A percentile compares a stretch with the other conserved stretches of the same genome.
Evolutionary conservation across 2,888 invertebrate genomes (phyloP).

Genomic region (Miltochrista miniata): DNA sequence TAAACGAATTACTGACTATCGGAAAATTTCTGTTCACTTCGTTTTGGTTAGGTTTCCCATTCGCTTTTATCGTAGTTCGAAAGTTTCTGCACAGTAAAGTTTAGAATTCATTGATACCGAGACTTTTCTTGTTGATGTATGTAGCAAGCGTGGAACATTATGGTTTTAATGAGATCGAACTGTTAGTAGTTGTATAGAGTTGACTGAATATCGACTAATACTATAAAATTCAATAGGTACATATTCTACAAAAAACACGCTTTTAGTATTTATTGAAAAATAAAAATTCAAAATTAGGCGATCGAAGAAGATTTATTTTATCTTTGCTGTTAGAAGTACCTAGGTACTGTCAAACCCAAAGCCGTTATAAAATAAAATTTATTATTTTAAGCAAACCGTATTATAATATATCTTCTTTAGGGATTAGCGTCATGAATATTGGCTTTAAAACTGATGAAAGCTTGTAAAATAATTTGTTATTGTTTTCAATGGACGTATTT

Average conservation of each 20-base stretch:
- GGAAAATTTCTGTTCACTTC: slow-evolving; percentile 6
- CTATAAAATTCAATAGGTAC: no score
- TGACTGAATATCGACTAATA: slow-evolving; percentile 6
- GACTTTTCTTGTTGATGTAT: slow-evolving; percentile 11
- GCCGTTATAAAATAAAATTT: slow-evolving; percentile 61
- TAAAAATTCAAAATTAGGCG: no score
- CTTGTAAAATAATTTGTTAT: slow-evolving; percentile 35
- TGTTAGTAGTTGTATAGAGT: slow-evolving; percentile 46
- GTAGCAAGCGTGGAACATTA: no score
- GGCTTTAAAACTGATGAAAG: slow-evolving; percentile 31
- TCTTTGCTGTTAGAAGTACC: slow-evolving; percentile 50
- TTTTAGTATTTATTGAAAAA: no score
- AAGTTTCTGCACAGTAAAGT: neutral
- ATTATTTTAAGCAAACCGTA: slow-evolving; percentile 62
- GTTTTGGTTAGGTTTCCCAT: neutral
- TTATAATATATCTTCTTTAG: slow-evolving; percentile 59
- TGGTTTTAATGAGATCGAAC: neutral
- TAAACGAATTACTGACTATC: slow-evolving; percentile 6
- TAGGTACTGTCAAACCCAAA: slow-evolving; percentile 55
- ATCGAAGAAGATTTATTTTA: no score
- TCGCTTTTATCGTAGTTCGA: neutral
- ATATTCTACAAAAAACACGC: no score
- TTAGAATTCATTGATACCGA: neutral
- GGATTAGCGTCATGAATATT: slow-evolving; percentile 51
- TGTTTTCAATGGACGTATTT: slow-evolving; percentile 17